A percentile compares a stretch with the other conserved stretches of the same genome.
Evolutionary conservation across 2,113 vertebrate species (phyloP).

Genomic region (Lichenostomus cassidix): DNA sequence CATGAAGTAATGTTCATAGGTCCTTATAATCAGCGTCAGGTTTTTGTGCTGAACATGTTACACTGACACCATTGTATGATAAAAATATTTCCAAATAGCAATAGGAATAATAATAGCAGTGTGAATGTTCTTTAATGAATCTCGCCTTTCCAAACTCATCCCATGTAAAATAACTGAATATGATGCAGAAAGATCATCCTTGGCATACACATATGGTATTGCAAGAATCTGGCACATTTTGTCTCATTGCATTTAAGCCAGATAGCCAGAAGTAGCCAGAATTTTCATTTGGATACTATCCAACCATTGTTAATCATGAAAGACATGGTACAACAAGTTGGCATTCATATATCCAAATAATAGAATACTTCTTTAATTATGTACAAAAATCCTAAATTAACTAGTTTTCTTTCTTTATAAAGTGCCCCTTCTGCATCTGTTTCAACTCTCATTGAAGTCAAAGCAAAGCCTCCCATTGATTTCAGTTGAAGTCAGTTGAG

Average conservation of each 20-base stretch:
- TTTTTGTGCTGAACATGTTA: background rate
- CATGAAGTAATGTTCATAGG: background rate
- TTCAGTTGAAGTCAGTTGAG: background rate
- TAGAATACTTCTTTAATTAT: slow-evolving; percentile 35
- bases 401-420: background rate
- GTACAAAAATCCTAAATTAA: slow-evolving; percentile 2
- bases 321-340: slow-evolving; percentile 6
- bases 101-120: background rate
- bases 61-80: background rate
- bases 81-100: slow-evolving; percentile 13
- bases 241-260: slow-evolving; percentile 6
- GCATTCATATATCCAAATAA: slow-evolving; percentile 23
- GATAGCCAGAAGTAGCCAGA: slow-evolving; percentile 48
- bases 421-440: background rate
- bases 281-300: slow-evolving; percentile 18
- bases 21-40: background rate
- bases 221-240: slow-evolving; percentile 9
- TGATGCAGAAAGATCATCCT: background rate
- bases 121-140: background rate
- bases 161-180: background rate
- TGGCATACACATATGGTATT: background rate
- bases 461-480: background rate
- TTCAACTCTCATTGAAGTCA: background rate
- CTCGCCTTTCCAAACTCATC: background rate
- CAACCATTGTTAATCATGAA: slow-evolving; percentile 55